Conservation (phyloP, 2,113 vertebrate genomes). For the Meriones unguiculatus region DNA sequence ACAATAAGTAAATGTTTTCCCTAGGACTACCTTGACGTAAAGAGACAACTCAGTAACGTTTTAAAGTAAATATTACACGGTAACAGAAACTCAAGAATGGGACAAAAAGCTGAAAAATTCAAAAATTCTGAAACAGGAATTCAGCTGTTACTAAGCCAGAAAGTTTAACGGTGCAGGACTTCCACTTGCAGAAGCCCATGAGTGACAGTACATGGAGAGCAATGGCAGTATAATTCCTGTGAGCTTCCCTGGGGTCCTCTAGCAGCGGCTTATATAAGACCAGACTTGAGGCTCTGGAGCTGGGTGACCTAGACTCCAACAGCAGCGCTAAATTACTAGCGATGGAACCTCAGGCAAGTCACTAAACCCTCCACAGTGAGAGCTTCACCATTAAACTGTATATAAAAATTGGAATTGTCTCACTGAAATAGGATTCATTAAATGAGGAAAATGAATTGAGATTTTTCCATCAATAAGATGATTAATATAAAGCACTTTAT, state of each 20-base stretch:
- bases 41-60: not conserved
- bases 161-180: not conserved
- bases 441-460: conserved; percentile 34
- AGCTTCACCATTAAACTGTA: not conserved
- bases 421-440: not conserved
- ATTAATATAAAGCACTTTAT: not conserved
- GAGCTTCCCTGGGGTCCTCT: not conserved
- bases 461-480: conserved; percentile 13
- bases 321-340: not conserved
- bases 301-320: not conserved
- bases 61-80: conserved; percentile 27
- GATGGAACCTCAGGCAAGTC: not conserved
- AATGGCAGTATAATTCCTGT: not conserved
- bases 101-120: not conserved
- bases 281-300: not conserved
- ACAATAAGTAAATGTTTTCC: not conserved
- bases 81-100: conserved; percentile 6
- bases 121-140: not conserved
- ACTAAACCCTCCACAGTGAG: not conserved
- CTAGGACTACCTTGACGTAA: not conserved
- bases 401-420: not conserved
- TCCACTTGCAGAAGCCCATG: not conserved
- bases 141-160: not conserved
- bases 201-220: not conserved
- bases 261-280: not conserved